A percentile compares a stretch with the other conserved stretches of the same genome.
phyloP scores from a whole-genome alignment of 2,113 vertebrate genomes.

The Mixornis gularis region DNA sequence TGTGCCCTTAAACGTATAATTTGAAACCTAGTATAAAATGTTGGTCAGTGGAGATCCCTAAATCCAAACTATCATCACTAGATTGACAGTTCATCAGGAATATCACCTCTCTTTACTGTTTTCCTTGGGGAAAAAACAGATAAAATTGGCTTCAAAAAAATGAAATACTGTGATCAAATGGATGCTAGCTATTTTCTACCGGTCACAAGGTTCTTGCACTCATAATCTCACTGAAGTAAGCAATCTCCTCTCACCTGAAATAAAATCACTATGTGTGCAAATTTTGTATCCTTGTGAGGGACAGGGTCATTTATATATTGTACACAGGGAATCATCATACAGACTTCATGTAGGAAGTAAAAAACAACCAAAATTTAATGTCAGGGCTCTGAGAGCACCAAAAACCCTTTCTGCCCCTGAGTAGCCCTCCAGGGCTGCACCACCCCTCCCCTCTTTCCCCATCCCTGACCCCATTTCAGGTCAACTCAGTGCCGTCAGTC shows the following conservation, averaged over 20 bases:
- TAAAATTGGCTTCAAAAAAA: background rate
- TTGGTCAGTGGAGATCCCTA: background rate
- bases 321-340: accelerated
- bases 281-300: background rate
- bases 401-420: background rate
- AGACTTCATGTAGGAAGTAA: background rate
- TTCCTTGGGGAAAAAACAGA: background rate
- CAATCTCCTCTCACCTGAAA: background rate
- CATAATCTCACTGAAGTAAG: background rate
- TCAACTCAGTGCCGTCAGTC: accelerated
- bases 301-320: background rate
- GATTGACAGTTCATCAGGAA: background rate
- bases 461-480: accelerated
- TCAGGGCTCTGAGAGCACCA: background rate
- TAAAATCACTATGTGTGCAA: background rate
- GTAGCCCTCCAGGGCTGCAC: accelerated
- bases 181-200: background rate
- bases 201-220: background rate
- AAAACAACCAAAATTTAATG: background rate
- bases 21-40: background rate
- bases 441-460: accelerated
- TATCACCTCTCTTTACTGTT: background rate
- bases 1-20: background rate
- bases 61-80: background rate
- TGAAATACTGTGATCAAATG: background rate